Conservation (phyloP, 2,797 vertebrate genomes). For the Euphonia xanthogaster region DNA sequence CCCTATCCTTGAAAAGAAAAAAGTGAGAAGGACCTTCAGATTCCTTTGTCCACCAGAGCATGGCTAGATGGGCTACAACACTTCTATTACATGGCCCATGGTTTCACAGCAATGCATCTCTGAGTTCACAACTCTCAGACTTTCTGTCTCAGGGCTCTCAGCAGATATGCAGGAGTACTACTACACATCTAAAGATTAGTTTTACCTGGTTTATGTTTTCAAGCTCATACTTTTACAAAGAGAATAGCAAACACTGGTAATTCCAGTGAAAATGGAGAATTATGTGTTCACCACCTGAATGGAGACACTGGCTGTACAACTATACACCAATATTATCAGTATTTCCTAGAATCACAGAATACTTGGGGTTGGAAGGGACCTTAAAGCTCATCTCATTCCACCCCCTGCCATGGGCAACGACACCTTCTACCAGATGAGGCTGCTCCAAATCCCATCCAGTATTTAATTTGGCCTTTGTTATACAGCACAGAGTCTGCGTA, state of each 20-base stretch:
- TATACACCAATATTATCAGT: not conserved
- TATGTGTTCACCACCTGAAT: not conserved
- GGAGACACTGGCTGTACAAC: not conserved
- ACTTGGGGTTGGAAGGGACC: not conserved
- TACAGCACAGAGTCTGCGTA: not conserved
- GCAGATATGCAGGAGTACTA: not conserved
- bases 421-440: not conserved
- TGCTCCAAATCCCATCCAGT: not conserved
- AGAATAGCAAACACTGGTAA: not conserved
- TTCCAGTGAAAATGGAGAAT: not conserved
- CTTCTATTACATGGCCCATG: not conserved
- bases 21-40: not conserved
- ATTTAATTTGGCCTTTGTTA: not conserved
- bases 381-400: not conserved
- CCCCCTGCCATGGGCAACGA: not conserved
- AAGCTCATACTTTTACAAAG: not conserved
- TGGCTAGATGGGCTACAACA: not conserved
- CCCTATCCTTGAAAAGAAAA: not conserved
- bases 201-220: not conserved
- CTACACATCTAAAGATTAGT: not conserved
- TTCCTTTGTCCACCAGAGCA: not conserved
- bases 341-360: not conserved
- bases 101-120: not conserved
- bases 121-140: not conserved
- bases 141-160: not conserved